Evolutionary conservation across 2,797 vertebrate genomes (phyloP), one percentile per base, ranked within the genome.

Genomic region (Bovichtus diacanthus): DNA sequence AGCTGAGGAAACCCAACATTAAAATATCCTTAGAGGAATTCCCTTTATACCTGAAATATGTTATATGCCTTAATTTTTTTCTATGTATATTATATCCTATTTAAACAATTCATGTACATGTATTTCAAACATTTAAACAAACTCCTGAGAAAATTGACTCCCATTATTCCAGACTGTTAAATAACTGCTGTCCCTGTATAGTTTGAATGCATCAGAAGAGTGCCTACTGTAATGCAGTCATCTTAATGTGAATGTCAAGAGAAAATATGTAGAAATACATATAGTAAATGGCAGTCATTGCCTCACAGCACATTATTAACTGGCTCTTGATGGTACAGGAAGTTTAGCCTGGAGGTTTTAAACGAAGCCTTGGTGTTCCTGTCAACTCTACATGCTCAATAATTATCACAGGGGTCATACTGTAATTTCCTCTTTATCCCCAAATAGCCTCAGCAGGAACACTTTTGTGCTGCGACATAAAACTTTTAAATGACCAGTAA

Each of bases 361-460:
- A 87, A 84, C 70, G 38, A 64, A 76, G 68, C 39, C 41, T 62
- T 77, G n/a, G 43, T 75, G 60, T 84, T 80, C 53, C 31, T 75
- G 65, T 85, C 79, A 84, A 68, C 67, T 84, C 70, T 61, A 62
- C 53, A 73, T 65, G 58, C 50, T 67, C 69, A 63, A 64, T 74
- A 74, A 87, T 92, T 81, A 88, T 78, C 64, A 62, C 49, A 75
- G 31, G 43, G 78, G 65, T 84, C 70, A 80, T 79, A 66, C 64
- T 76, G 68, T 82, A 55, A 84, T 88, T 80, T 79, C 70, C 62
- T 58, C 31, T 80, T 76, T 67, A 53, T 76, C 65, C 65, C 66
- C 44, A 87, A 81, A 88, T 82, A 84, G 69, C 66, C 70, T 70
- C 38, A 78, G 61, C 70, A 43, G 62, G 38, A 61, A 54, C 8